Base-by-base conservation (phyloP, 2,113 vertebrate species). In the Xerus inauris region DNA sequence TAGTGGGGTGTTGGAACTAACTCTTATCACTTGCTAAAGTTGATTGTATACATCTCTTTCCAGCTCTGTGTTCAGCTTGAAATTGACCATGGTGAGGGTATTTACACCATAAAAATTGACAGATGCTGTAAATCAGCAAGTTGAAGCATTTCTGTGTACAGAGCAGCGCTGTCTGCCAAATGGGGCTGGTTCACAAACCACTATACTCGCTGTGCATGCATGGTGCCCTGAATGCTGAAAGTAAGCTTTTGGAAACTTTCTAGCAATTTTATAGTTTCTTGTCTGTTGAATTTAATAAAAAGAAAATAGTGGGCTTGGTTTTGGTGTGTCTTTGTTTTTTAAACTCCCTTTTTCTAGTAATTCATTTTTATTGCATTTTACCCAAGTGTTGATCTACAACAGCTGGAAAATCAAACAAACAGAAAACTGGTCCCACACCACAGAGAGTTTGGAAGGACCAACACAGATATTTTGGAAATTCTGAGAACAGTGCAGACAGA, bases 351-450 rank as follows among this genome's bases (percentile, higher is more conserved):
- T 91, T 86, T 42, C 35, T 28, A 83, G 69, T 54, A 76, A 76
- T 83, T 76, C 10, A 38, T 87, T 93, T 76, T 76, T 83, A 51
- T 64, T 77, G 4, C 13, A 54, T 83, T 87, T 96, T 80, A 82
- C 62, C 65, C 73, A 84, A 88, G 30, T 64, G 65, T 57, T 17
- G 49, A 59, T 75, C 47, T 67, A 47, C 14, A 80, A 62, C 35
- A 80, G 38, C 67, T 0, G 16, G 28, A 79, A n/a, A 38, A 65
- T 76, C 62, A 77, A 80, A 57, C 22, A 72, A 59, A 67, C 11
- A 54, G 64, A 73, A 64, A 57, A 38, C 45, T 49, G 40, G 40
- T 54, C 30, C 10, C 30, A 57, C 35, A 42, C 30, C 40, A 77
- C 69, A 72, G 57, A 71, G 0, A 51, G 38, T 79, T 10, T 69